phyloP scores from a whole-genome alignment of 1,140 invertebrate genomes.

The Trialeurodes vaporariorum region DNA sequence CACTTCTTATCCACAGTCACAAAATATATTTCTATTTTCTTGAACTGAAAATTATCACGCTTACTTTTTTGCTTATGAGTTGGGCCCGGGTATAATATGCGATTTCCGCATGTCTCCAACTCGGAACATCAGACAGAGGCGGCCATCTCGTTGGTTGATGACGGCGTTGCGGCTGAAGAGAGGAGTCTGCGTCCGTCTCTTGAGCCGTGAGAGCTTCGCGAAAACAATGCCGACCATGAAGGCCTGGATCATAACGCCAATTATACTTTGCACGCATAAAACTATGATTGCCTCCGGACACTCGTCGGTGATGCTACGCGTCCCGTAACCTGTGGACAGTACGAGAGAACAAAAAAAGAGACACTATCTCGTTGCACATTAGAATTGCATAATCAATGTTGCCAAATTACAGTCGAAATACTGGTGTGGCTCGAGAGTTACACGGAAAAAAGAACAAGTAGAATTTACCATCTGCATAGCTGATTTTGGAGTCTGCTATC shows the following conservation, averaged over 20 bases:
- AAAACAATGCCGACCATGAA: slow-evolving; percentile 82
- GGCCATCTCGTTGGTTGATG: slow-evolving; percentile 73
- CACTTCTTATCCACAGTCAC: no score
- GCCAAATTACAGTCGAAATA: no score
- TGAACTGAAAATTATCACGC: no score
- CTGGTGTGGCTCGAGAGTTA: no score
- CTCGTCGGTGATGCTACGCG: slow-evolving; percentile 72
- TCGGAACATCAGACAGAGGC: no score
- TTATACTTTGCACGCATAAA: slow-evolving; percentile 77
- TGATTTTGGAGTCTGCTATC: no score
- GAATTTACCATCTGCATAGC: no score
- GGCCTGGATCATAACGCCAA: slow-evolving; percentile 71
- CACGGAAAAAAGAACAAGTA: no score
- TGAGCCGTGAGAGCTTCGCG: slow-evolving; percentile 73
- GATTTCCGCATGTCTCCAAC: slow-evolving; percentile 91
- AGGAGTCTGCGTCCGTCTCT: slow-evolving; percentile 82
- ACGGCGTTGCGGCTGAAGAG: slow-evolving; percentile 82
- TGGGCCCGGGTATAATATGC: slow-evolving; percentile 81
- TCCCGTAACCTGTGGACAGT: slow-evolving; percentile 46
- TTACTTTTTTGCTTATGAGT: slow-evolving; percentile 61
- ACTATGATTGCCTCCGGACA: slow-evolving; percentile 83
- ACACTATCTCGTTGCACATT: no score
- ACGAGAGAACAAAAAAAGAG: no score
- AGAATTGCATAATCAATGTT: no score
- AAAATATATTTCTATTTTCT: no score